phyloP scores from a whole-genome alignment of 35 echinoderm and acorn worm species.

The Hemicentrotus pulcherrimus region DNA sequence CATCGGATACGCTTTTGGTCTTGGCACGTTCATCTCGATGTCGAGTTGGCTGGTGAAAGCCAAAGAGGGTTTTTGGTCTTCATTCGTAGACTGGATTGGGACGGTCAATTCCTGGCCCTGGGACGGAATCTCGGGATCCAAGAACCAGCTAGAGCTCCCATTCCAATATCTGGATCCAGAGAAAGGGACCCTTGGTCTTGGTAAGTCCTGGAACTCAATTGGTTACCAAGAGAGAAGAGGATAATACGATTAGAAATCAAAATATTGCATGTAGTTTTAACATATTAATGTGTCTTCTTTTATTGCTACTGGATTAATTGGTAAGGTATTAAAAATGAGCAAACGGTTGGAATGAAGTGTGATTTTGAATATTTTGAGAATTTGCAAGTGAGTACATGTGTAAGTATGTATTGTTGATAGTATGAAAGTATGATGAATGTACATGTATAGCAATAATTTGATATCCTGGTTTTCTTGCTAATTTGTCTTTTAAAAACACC shows the following conservation, averaged over 20 bases:
- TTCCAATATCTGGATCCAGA: conserved; percentile 35
- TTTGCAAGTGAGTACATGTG: neutral
- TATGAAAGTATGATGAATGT: neutral
- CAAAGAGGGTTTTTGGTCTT: neutral
- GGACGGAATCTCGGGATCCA: conserved; percentile 27
- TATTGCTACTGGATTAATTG: neutral
- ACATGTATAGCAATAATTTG: neutral
- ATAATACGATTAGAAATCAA: too few species aligned
- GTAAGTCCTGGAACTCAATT: neutral
- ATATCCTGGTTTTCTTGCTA: neutral
- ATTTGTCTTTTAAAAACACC: too few species aligned
- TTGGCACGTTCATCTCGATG: conserved; percentile 34
- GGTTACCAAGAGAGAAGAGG: neutral
- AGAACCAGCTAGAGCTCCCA: conserved; percentile 5
- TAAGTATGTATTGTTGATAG: neutral
- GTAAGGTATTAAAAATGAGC: neutral
- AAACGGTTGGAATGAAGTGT: neutral
- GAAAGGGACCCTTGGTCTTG: conserved; percentile 24
- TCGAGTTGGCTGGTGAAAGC: conserved; percentile 29
- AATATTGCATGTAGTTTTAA: too few species aligned
- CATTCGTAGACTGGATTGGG: conserved; percentile 11
- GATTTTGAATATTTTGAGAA: neutral
- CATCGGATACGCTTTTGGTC: neutral
- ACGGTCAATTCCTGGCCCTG: conserved; percentile 33
- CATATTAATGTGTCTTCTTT: neutral